Conservation (phyloP, 2,113 vertebrate species). For the Cacatua alba region DNA sequence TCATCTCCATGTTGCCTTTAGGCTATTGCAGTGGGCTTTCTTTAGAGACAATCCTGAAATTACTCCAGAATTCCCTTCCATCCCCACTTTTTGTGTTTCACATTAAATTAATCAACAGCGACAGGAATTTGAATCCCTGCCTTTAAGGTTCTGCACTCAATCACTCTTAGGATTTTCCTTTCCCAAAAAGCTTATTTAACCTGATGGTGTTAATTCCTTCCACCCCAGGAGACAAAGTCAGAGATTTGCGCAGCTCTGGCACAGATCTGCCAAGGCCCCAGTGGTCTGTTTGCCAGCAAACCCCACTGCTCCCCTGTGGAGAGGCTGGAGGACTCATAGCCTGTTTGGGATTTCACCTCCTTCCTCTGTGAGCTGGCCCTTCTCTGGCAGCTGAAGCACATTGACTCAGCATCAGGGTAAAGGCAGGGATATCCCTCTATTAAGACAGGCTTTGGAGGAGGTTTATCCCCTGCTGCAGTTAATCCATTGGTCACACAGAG, state of each 20-base stretch:
- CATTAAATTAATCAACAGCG: not conserved
- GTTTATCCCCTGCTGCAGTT: not conserved
- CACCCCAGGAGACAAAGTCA: accelerated
- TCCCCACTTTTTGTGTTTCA: not conserved
- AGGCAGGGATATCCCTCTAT: not conserved
- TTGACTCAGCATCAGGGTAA: accelerated
- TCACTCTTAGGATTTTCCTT: not conserved
- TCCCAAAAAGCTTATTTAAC: not conserved
- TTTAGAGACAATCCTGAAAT: not conserved
- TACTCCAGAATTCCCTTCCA: not conserved
- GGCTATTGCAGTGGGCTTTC: not conserved
- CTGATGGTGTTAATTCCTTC: not conserved
- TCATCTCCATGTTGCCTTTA: not conserved
- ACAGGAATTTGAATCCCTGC: not conserved
- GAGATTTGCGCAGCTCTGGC: not conserved
- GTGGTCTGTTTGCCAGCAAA: not conserved
- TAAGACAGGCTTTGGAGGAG: not conserved
- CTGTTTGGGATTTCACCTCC: not conserved
- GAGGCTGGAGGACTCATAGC: not conserved
- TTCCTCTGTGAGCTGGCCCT: not conserved
- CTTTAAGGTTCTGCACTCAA: not conserved
- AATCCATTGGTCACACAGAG: not conserved
- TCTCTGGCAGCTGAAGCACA: not conserved
- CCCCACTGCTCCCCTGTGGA: not conserved
- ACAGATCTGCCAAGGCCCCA: not conserved